Evolutionary conservation across 2,797 vertebrate genomes (phyloP).

Genomic region (Sternotherus odoratus): DNA sequence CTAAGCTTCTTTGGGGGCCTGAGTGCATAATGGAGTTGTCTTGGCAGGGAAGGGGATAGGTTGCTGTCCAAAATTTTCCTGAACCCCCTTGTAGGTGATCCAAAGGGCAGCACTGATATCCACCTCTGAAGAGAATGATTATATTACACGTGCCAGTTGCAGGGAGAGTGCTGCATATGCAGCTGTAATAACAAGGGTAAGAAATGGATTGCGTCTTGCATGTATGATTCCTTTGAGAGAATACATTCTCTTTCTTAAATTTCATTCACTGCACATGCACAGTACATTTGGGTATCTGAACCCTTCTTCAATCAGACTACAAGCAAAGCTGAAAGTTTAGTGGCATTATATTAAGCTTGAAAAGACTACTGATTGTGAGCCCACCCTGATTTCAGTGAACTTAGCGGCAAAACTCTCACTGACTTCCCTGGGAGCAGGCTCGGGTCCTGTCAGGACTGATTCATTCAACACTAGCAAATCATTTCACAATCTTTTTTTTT

Average conservation of each 20-base stretch:
- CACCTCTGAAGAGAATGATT: background rate
- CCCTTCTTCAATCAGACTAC: background rate
- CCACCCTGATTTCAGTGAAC: background rate
- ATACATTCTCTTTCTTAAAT: background rate
- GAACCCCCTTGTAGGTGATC: background rate
- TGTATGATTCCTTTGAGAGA: background rate
- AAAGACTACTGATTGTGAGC: background rate
- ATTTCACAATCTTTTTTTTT: background rate
- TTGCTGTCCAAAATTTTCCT: background rate
- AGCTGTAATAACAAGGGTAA: background rate
- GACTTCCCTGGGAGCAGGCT: background rate
- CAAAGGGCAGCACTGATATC: background rate
- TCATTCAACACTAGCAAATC: background rate
- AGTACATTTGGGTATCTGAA: background rate
- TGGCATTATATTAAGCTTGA: background rate
- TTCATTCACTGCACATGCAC: background rate
- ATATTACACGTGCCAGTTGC: background rate
- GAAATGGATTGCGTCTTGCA: background rate
- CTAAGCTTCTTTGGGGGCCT: background rate
- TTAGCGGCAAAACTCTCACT: background rate
- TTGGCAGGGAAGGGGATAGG: background rate
- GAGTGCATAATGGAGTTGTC: background rate
- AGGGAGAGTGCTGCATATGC: background rate
- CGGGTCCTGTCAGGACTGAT: accelerated
- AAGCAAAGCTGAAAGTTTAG: background rate